phyloP scores from a whole-genome alignment of 35 echinoderm and acorn worm genomes.

The Apostichopus californicus region DNA sequence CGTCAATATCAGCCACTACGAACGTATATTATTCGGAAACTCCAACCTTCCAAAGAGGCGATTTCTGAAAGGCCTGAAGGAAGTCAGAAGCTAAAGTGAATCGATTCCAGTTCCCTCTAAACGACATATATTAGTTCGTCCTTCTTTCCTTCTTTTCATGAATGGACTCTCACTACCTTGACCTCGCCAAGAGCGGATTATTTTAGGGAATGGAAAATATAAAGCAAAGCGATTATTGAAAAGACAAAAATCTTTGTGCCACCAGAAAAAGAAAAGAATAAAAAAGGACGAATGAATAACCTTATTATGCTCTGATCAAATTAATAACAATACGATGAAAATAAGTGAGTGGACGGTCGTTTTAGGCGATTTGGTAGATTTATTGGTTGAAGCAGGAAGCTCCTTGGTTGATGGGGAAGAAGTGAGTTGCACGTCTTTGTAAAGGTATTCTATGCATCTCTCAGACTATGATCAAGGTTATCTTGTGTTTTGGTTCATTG shows the following conservation, averaged over 20 bases:
- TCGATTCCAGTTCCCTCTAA: conserved; percentile 2
- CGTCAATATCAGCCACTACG: no score
- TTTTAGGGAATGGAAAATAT: background rate
- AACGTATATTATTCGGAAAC: background rate
- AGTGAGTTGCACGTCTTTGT: no score
- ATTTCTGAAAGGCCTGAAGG: background rate
- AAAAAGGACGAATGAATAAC: background rate
- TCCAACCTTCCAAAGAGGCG: conserved; percentile 1
- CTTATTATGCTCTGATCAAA: background rate
- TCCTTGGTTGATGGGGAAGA: no score
- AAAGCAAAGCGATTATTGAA: conserved; percentile 34
- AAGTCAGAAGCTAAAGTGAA: conserved; percentile 20
- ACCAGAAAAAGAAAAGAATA: no score
- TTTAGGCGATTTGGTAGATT: no score
- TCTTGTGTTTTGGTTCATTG: no score
- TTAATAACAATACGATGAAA: background rate
- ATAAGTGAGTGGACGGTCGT: background rate
- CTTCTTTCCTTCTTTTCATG: no score
- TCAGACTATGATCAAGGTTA: no score
- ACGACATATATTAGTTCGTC: background rate
- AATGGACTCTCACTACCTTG: conserved; percentile 9
- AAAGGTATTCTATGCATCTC: no score
- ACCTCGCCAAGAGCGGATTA: conserved; percentile 35
- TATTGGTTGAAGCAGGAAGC: no score
- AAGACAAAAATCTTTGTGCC: no score